A percentile compares a stretch with the other conserved stretches of the same genome.
These are phyloP conservation scores for Tinea semifulvella DNA, from an alignment of 2,888 invertebrate genomes.

Conservation along the genomic window DNA sequence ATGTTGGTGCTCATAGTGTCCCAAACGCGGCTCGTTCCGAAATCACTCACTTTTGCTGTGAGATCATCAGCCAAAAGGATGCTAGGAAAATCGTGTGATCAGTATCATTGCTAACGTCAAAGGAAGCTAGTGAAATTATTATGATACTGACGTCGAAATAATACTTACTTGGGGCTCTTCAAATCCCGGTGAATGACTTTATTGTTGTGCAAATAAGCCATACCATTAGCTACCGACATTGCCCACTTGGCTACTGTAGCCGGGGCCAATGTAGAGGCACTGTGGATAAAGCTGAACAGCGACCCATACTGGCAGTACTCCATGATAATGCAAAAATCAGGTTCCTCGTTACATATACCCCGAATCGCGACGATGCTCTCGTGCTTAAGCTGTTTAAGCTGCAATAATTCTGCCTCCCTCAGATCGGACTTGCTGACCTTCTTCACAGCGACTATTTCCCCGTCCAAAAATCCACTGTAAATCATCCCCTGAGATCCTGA, in stretches of 20 bases:
- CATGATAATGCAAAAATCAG: constrained; percentile 96
- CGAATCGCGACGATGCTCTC: constrained; percentile 87
- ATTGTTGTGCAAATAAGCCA: constrained; percentile 95
- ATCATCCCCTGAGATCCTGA: constrained; percentile 97
- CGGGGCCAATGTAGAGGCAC: constrained; percentile 87
- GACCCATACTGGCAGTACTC: constrained; percentile 97
- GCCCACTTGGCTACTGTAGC: constrained; percentile 90
- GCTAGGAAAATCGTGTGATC: constrained; percentile 69
- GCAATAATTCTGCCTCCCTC: constrained; percentile 92
- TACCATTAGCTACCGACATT: constrained; percentile 94
- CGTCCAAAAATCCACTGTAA: constrained; percentile 84
- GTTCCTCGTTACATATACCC: constrained; percentile 93
- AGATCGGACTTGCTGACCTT: constrained; percentile 82
- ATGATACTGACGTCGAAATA: too few species aligned
- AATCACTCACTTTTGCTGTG: constrained; percentile 95
- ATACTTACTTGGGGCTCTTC: constrained; percentile 96
- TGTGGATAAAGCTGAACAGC: constrained; percentile 87
- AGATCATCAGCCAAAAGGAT: constrained; percentile 84
- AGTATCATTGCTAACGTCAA: too few species aligned
- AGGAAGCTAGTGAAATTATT: too few species aligned
- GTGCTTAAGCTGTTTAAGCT: constrained; percentile 91
- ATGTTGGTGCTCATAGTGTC: constrained; percentile 95
- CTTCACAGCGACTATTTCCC: constrained; percentile 93
- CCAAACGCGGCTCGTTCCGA: constrained; percentile 95
- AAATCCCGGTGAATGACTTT: constrained; percentile 98